Evolutionary conservation across 2,888 invertebrate genomes (phyloP), one percentile per base, ranked within the genome.

Genomic region (Digitonthophagus gazella): DNA sequence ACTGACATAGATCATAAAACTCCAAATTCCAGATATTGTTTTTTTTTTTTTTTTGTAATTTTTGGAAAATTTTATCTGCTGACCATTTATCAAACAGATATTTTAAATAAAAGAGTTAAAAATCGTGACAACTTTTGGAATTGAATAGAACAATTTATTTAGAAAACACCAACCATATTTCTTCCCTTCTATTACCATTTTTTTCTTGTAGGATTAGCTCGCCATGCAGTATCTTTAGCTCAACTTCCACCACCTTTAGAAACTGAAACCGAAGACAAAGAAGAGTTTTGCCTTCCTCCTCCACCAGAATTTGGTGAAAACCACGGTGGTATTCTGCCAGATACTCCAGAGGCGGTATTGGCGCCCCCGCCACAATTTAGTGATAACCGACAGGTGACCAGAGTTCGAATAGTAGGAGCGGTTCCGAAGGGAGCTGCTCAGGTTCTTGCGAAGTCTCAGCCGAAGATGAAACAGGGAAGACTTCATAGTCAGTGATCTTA

Each of bases 281-380:
- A 85, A 74, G 88, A 88, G 76, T 87, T 88, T 69, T 86, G 87
- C 5, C 84, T 88, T 1, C 88, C 89, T 0, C 88, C 89, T 0
- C 86, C 87, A 2, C 86, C 87, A 0, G 88, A 88, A 77, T 88
- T 88, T 75, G 84, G 85, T 65, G 85, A 84, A 28, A 79, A 79
- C 3, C 74, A 76, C 2, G n/a, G 19, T 6, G 79, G 80, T 63
- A 83, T 83, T 58, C 80, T 58, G 70, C 64, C 73, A n/a, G 76
- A 74, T 55, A 71, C 72, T 69, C 78, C 84, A 3, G 87, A 87
- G 72, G 87, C 89, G 70, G 85, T 90, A 66, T 87, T 93, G 14
- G 93, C 94, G 18, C 95, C 95, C 55, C 96, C 95, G 54, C 95
- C 95, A 55, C 95, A 96, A 83, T 96, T 96, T 84, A 93, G 93